Evolutionary conservation across 2,113 vertebrate genomes (phyloP).

Genomic region (Axis porcinus): DNA sequence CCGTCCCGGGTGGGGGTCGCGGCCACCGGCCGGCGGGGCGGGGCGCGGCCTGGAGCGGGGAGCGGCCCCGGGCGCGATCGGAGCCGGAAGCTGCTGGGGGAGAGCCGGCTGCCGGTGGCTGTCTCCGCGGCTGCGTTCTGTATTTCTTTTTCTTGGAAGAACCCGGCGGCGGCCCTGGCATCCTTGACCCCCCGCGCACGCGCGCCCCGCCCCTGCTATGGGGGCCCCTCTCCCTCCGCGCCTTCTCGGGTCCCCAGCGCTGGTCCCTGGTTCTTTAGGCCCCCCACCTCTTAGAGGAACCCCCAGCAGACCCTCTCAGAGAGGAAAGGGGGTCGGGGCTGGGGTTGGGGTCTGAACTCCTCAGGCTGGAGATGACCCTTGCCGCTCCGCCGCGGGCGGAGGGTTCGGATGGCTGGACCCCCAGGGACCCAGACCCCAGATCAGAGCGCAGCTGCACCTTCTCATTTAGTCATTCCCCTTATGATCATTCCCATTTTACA

Average conservation of each 20-base stretch:
- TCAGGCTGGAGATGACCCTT: neutral
- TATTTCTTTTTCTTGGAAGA: constrained; percentile 11
- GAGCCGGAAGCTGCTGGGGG: constrained; percentile 21
- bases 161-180: neutral
- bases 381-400: rapidly evolving
- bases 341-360: neutral
- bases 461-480: neutral
- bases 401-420: neutral
- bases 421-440: neutral
- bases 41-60: neutral
- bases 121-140: neutral
- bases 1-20: neutral
- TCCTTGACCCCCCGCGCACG: neutral
- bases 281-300: neutral
- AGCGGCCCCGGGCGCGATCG: neutral
- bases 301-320: neutral
- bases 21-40: neutral
- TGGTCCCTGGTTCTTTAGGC: neutral
- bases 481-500: neutral
- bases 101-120: neutral
- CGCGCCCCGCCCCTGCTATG: neutral
- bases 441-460: neutral
- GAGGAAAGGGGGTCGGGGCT: neutral
- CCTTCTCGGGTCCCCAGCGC: no score
- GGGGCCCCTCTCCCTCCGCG: no score